Evolutionary conservation across 2,888 invertebrate species (phyloP).

Genomic region (Synergus laeviventris): DNA sequence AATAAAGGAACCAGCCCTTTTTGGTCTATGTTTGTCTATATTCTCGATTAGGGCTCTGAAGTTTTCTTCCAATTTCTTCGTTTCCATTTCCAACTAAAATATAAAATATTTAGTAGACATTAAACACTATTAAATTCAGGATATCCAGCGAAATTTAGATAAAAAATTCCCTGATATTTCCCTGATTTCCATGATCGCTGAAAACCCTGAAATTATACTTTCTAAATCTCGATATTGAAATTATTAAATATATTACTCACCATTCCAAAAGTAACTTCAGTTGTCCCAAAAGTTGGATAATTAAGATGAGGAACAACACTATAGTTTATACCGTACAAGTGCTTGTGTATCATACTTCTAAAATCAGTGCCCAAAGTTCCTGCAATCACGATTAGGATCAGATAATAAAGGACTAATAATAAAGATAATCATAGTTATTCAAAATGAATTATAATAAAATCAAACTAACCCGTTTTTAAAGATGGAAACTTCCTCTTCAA

Average conservation of each 20-base stretch:
- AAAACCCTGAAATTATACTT: background rate
- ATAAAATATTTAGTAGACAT: background rate
- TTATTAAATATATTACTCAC: slow-evolving; percentile 76
- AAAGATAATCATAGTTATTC: background rate
- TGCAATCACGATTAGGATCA: slow-evolving; percentile 50
- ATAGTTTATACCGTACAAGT: slow-evolving; percentile 85
- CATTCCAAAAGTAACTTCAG: slow-evolving; percentile 83
- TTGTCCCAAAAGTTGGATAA: slow-evolving; percentile 84
- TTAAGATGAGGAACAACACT: slow-evolving; percentile 81
- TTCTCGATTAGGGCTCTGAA: slow-evolving; percentile 82
- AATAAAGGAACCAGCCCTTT: slow-evolving; percentile 83
- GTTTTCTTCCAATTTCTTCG: slow-evolving; percentile 84
- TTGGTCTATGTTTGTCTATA: slow-evolving; percentile 82
- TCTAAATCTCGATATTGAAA: slow-evolving; percentile 11
- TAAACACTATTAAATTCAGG: slow-evolving; percentile 27
- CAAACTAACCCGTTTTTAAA: slow-evolving; percentile 73
- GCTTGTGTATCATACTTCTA: slow-evolving; percentile 80
- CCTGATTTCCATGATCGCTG: too few species aligned
- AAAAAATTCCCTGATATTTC: too few species aligned
- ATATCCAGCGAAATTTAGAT: too few species aligned
- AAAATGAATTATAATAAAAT: background rate
- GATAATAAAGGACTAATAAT: slow-evolving; percentile 11
- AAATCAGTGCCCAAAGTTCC: slow-evolving; percentile 85
- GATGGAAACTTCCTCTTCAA: slow-evolving; percentile 87
- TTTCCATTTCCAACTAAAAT: slow-evolving; percentile 85